Percentiles rank a stretch among this genome's conserved stretches.
Conservation (phyloP, 2,888 invertebrate genomes). For the Coenonympha glycerion region DNA sequence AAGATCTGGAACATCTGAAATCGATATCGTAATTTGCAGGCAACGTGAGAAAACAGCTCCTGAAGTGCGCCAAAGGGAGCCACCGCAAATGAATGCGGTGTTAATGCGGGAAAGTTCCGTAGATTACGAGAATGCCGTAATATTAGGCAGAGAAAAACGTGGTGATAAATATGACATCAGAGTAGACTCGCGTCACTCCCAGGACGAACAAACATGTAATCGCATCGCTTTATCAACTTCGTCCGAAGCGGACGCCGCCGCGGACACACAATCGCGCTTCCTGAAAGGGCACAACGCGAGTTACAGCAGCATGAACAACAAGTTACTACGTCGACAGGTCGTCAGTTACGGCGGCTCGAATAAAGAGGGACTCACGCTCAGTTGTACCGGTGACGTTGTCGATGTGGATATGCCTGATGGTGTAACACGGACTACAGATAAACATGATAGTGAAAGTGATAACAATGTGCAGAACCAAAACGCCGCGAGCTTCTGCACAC, state of each 20-base stretch:
- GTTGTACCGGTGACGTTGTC: conserved; percentile 58
- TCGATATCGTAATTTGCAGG: conserved; percentile 80
- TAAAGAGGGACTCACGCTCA: conserved; percentile 60
- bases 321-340: conserved; percentile 74
- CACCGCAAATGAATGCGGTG: conserved; percentile 41
- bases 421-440: conserved; percentile 50
- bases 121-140: conserved; percentile 80
- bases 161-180: conserved; percentile 76
- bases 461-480: conserved; percentile 51
- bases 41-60: conserved; percentile 49
- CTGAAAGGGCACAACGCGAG: conserved; percentile 78
- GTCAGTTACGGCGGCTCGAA: conserved; percentile 73
- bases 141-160: conserved; percentile 70
- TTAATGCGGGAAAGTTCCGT: conserved; percentile 81
- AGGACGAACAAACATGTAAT: conserved; percentile 72
- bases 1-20: conserved; percentile 76
- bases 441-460: conserved; percentile 56
- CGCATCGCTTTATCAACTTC: conserved; percentile 65
- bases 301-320: conserved; percentile 78
- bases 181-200: conserved; percentile 80
- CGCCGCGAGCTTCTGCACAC: conserved; percentile 81
- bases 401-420: conserved; percentile 63
- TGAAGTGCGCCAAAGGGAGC: conserved; percentile 42
- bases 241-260: conserved; percentile 60
- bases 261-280: conserved; percentile 73